A percentile compares a stretch with the other conserved stretches of the same genome.
Evolutionary conservation across 53 echinoderm and acorn worm genomes (phyloP).

Genomic region (Stichopus horrens): DNA sequence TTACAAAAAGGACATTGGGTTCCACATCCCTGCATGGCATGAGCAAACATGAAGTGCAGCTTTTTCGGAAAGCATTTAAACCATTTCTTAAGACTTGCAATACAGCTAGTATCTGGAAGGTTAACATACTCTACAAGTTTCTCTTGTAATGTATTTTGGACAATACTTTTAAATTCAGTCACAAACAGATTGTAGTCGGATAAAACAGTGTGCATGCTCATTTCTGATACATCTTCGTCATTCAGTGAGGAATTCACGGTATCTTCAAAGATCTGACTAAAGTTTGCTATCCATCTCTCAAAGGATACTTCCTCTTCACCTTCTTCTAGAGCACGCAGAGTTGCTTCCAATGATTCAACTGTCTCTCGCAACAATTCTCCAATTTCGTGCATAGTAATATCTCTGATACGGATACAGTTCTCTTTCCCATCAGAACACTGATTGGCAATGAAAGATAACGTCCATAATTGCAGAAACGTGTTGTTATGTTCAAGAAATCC

Average conservation of each 20-base stretch:
- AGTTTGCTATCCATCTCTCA: neutral
- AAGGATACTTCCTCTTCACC: neutral
- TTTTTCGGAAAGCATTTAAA: slow-evolving; percentile 4
- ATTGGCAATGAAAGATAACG: slow-evolving; percentile 9
- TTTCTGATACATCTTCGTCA: neutral
- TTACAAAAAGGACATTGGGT: slow-evolving; percentile 40
- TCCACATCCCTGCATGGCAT: slow-evolving; percentile 5
- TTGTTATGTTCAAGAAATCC: neutral
- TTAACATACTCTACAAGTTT: neutral
- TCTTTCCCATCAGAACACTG: neutral
- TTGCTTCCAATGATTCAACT: neutral
- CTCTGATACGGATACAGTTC: neutral
- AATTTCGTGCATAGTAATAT: neutral
- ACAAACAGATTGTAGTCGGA: slow-evolving; percentile 9
- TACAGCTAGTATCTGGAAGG: neutral
- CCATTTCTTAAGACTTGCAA: neutral
- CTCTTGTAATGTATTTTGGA: neutral
- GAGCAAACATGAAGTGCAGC: neutral
- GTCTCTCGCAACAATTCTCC: neutral
- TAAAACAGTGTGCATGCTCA: neutral
- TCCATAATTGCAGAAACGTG: neutral
- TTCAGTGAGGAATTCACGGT: neutral
- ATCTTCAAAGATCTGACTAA: neutral
- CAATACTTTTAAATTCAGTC: neutral
- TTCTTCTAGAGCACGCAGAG: neutral